A percentile compares a stretch with the other conserved stretches of the same genome.
Evolutionary conservation across 2,888 invertebrate species (phyloP).

Genomic region (Steinernema carpocapsae): DNA sequence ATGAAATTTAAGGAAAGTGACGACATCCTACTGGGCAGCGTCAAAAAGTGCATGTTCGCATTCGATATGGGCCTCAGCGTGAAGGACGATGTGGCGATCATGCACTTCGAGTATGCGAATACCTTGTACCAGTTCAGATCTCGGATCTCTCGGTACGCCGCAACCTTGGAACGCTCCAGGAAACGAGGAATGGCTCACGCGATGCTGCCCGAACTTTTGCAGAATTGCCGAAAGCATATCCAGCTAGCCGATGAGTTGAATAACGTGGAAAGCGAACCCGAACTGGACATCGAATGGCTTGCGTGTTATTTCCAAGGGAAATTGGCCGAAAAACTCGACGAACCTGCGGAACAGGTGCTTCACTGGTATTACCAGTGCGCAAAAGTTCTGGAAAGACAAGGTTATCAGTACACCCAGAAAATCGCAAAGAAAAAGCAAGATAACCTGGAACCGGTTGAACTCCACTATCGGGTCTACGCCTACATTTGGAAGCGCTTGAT

Average conservation of each 20-base stretch:
- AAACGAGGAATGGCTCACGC: slow-evolving; percentile 29
- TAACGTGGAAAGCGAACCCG: slow-evolving; percentile 14
- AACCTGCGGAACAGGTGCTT: slow-evolving; percentile 30
- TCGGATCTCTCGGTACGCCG: background rate
- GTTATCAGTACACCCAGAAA: slow-evolving; percentile 37
- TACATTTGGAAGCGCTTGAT: slow-evolving; percentile 17
- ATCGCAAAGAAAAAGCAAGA: slow-evolving; percentile 39
- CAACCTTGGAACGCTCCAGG: background rate
- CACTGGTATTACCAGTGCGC: slow-evolving; percentile 41
- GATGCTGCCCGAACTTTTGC: slow-evolving; percentile 36
- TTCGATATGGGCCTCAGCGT: slow-evolving; percentile 45
- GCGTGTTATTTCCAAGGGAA: slow-evolving; percentile 41
- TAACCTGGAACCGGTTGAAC: slow-evolving; percentile 43
- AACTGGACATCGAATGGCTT: slow-evolving; percentile 43
- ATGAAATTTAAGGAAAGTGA: slow-evolving; percentile 14
- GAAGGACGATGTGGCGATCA: slow-evolving; percentile 35
- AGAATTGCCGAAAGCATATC: slow-evolving; percentile 27
- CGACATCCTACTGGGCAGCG: slow-evolving; percentile 31
- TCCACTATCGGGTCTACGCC: slow-evolving; percentile 40
- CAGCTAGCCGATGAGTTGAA: slow-evolving; percentile 31
- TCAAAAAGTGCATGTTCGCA: slow-evolving; percentile 37
- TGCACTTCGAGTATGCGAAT: slow-evolving; percentile 41
- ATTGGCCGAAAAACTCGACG: slow-evolving; percentile 38
- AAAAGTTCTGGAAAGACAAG: slow-evolving; percentile 37
- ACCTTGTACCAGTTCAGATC: slow-evolving; percentile 39